Evolutionary conservation across 2,888 invertebrate species (phyloP), one percentile per base, ranked within the genome.

Genomic region (Trissolcus japonicus): DNA sequence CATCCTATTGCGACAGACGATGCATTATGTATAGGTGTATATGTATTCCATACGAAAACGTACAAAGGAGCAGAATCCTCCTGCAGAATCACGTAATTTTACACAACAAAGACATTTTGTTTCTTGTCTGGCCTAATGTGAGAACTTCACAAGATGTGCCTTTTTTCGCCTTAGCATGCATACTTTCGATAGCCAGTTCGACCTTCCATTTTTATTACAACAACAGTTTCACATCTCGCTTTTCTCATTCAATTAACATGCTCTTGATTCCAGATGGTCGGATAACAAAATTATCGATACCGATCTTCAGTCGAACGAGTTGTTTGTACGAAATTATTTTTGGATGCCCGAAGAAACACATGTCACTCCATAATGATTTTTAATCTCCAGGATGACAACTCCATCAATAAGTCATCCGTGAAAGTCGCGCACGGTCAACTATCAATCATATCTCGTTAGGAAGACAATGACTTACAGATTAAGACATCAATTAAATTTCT

Each of bases 1-100:
- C 67, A 59, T 67, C 59, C 67, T 48, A 59, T 67, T 67, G 67
- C 59, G 67, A 53, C 67, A 59, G 29, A 46, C 60, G 29, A 68
- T 51, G 60, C 60, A 54, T 51, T 68, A 68, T 60, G 16, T 59
- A 54, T 60, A 68, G 35, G 35, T 25, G 4, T 35, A 35, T 35
- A 35, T 9, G 35, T 35, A 35, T 35, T 61, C 55, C 60, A 13
- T 35, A 54, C 48, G 68, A 68, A 14, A 54, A 48, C 16, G 16
- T 55, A 61, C 55, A 60, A 55, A 54, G 61, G 25, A 54, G 60
- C 54, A 48, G 14, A 17, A 40, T 41, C 43, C 43, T 14, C 16
- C 16, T 50, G 50, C 55, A 59, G 57, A 63, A 62, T 71, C 71
- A 25, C 40, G 53, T 56, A 56, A 63, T 62, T 71, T 56, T 13